Evolutionary conservation across 2,888 invertebrate species (phyloP), one percentile per base, ranked within the genome.

Genomic region (Acrobasis repandana): DNA sequence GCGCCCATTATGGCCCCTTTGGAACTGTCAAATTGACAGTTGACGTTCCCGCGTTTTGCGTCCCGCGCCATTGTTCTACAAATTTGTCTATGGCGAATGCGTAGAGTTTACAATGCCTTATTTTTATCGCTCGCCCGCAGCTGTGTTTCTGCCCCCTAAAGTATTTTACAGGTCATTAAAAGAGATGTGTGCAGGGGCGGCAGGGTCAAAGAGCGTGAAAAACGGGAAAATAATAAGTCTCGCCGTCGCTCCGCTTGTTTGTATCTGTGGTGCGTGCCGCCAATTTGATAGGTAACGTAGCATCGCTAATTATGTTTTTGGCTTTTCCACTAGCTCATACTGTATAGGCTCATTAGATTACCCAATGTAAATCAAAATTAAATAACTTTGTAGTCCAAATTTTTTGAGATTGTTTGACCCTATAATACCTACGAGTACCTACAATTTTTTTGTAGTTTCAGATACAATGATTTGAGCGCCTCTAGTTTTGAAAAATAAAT

Each of bases 11-110:
- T 67, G 65, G 59, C 65, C 72, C 76, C 77, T 74, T 34, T 52
- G 51, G 60, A 52, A 78, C 82, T 83, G 88, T 89, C 89, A 87
- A 77, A 74, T 69, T 89, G 90, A 90, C 89, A 88, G 83, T 82
- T 83, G 83, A 84, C 74, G 75, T 71, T 72, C 75, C 76, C 77
- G 73, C 76, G 72, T 70, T 70, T 70, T 66, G 67, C 59, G 46
- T 38, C 64, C 65, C 67, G 64, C 65, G 67, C 67, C 63, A 63
- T 65, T 62, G 60, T 64, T 52, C 51, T 36, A 52, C 50, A 43
- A 18, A 28, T 8, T 46, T n/a, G 15, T 59, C 59, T 60, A 60
- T 60, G 28, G 51, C 52, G 28, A 60, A 46, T 33, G 60, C 60
- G 59, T 62, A 66, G 60, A 61, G 67, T 56, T 60, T 61, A 61